These are phyloP conservation scores for Isichthys henryi DNA, from an alignment of 2,113 vertebrate species.

Conservation along the genomic window DNA sequence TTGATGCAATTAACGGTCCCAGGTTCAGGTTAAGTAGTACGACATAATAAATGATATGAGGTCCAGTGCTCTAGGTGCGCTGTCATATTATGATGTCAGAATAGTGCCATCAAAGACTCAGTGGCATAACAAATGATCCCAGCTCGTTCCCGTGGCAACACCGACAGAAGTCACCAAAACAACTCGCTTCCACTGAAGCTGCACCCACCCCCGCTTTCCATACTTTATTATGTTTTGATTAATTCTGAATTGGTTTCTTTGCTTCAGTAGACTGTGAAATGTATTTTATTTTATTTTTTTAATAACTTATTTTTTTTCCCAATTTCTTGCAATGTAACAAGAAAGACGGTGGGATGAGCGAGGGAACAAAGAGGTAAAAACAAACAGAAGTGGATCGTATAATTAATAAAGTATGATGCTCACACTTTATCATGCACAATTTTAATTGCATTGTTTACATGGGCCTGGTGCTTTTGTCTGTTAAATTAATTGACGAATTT, in stretches of 20 bases:
- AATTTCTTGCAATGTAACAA: slow-evolving; percentile 11
- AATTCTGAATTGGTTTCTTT: slow-evolving; percentile 21
- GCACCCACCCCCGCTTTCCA: neutral
- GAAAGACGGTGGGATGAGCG: neutral
- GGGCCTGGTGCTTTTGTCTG: slow-evolving; percentile 1
- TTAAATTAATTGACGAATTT: slow-evolving; percentile 9
- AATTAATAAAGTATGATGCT: slow-evolving; percentile 11
- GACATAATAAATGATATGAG: neutral
- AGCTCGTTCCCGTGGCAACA: neutral
- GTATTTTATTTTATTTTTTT: slow-evolving; percentile 25
- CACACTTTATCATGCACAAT: slow-evolving; percentile 4
- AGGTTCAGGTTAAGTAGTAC: neutral
- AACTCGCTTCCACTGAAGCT: neutral
- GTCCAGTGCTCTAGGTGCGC: neutral
- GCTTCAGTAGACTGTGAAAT: slow-evolving; percentile 30
- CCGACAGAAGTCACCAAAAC: neutral
- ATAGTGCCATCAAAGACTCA: neutral
- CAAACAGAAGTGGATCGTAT: neutral
- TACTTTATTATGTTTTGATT: slow-evolving; percentile 28
- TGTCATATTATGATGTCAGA: neutral
- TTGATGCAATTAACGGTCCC: neutral
- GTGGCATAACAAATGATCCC: neutral
- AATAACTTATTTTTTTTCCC: slow-evolving; percentile 7
- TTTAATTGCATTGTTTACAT: slow-evolving; percentile 22
- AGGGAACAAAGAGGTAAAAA: neutral